Percentiles rank a stretch among this genome's conserved stretches.
phyloP scores from a whole-genome alignment of 1,140 invertebrate genomes.

The Orius laevigatus region DNA sequence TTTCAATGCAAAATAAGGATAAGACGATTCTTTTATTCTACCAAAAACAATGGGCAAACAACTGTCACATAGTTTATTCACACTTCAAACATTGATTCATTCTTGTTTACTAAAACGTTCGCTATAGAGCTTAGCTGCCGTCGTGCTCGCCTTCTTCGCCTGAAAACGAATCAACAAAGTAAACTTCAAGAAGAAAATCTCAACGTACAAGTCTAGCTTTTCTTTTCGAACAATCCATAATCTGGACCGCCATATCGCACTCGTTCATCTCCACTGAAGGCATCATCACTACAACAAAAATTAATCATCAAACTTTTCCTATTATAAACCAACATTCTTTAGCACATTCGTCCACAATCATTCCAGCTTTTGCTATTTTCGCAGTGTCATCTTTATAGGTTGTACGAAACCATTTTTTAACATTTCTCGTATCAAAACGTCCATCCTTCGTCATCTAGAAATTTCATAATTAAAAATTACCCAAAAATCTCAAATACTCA shows the following conservation, averaged over 20 bases:
- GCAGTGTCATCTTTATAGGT: slow-evolving; percentile 2
- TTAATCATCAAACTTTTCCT: neutral
- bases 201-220: neutral
- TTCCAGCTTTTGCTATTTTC: neutral
- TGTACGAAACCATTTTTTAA: neutral
- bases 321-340: neutral
- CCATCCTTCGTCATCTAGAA: slow-evolving; percentile 1
- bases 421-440: slow-evolving; percentile 1
- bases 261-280: neutral
- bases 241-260: slow-evolving; percentile 1
- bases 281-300: slow-evolving; percentile 3
- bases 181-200: neutral
- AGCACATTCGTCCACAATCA: slow-evolving; percentile 3
- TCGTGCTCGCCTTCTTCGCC: neutral
- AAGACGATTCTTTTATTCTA: too few species aligned
- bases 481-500: neutral
- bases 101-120: neutral
- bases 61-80: too few species aligned
- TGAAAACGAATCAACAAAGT: neutral
- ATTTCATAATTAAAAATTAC: neutral
- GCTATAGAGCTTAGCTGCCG: neutral
- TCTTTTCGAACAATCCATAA: neutral
- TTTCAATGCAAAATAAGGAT: too few species aligned
- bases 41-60: too few species aligned
- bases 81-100: too few species aligned